Conservation (phyloP, 2,113 vertebrate genomes). For the Typhlomys cinereus region DNA sequence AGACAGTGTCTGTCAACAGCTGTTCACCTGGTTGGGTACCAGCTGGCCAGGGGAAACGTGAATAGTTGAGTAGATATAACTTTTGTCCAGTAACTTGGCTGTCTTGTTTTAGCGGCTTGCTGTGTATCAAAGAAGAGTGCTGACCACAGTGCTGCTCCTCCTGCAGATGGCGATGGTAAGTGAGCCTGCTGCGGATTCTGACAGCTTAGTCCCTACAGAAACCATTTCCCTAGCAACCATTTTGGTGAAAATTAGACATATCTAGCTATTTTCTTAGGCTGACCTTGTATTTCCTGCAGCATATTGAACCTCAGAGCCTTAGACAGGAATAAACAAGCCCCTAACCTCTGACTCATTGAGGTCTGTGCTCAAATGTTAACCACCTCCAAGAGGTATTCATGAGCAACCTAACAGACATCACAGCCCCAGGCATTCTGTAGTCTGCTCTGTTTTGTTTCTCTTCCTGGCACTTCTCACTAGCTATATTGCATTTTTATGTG, state of each 20-base stretch:
- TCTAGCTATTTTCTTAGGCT: not conserved
- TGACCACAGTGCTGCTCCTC: constrained; percentile 86
- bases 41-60: not conserved
- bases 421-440: not conserved
- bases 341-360: not conserved
- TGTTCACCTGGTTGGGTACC: not conserved
- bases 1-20: not conserved
- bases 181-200: not conserved
- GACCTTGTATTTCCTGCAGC: not conserved
- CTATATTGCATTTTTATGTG: not conserved
- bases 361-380: not conserved
- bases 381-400: not conserved
- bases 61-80: not conserved
- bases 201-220: too few relatives aligned
- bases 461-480: not conserved
- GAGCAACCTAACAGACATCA: not conserved
- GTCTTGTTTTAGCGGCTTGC: constrained; percentile 88
- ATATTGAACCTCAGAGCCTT: not conserved
- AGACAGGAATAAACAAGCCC: not conserved
- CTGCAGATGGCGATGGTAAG: constrained; percentile 92
- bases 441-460: constrained; percentile 1
- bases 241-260: too few relatives aligned
- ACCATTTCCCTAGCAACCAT: too few relatives aligned
- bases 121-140: constrained; percentile 92
- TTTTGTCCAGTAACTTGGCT: not conserved